Base-by-base conservation (phyloP, 2,113 vertebrate genomes). In the Acanthochromis polyacanthus region DNA sequence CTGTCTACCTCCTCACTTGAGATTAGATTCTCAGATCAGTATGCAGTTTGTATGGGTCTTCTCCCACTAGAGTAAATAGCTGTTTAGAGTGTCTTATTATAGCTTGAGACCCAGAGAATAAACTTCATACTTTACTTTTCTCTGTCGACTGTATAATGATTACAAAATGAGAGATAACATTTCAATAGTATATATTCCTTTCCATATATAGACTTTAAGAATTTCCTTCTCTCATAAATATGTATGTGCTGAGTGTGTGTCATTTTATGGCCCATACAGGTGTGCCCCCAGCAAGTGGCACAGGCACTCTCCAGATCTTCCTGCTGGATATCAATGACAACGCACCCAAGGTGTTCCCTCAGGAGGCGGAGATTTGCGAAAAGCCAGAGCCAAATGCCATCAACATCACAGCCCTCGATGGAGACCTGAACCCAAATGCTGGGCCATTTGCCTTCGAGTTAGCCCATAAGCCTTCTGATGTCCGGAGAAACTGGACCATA, bases 281-380 rank as follows among this genome's bases (percentile, higher is more conserved):
- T 78, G 89, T 95, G 55, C 97, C 96, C 43, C 94, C 96, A 0
- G 98, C 98, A 90, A 99, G 96, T 20, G 97, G 98, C 46, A 99
- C 98, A 0, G 98, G 97, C 16, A 99, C 97, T 0, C 94, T 99
- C 68, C 97, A 99, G 87, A 97, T 99, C 88, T 90, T 93, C 85
- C 94, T 99, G 86, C 93, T 96, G 88, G 98, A 99, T 89, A 96
- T 99, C 89, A 99, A 99, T 50, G 98, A 99, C 93, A 99, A 99
- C 38, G 97, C 98, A 10, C 98, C 98, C 5, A 95, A 94, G 84
- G 96, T 99, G 59, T 96, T 95, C 87, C 98, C 98, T 1, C 96
- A 96, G 80, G 97, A 98, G 92, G 95, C 95, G 1, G 96, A 97
- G 28, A 96, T 97, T 30, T 99, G 98, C 50, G 95, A 99, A 93